These are phyloP conservation scores for Diachasma alloeum DNA, from an alignment of 1,140 invertebrate species.

Conservation along the genomic window DNA sequence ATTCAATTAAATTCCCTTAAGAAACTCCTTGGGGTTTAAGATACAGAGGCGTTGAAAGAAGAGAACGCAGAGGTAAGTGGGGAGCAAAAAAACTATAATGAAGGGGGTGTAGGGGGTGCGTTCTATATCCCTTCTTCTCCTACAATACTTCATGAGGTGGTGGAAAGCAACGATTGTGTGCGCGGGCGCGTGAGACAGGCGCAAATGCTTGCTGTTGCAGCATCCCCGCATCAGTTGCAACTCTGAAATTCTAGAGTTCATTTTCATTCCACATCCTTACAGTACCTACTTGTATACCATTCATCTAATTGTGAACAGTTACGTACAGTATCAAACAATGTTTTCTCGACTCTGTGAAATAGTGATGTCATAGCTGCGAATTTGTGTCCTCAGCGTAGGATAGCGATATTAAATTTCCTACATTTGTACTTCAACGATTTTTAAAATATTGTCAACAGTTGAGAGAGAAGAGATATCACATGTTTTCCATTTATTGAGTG, in stretches of 20 bases:
- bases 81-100: constrained; percentile 29
- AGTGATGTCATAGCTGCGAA: background rate
- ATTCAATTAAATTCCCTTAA: constrained; percentile 58
- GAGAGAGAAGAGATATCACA: background rate
- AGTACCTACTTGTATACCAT: background rate
- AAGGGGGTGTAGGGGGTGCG: background rate
- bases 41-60: constrained; percentile 52
- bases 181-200: constrained; percentile 56
- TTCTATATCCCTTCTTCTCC: background rate
- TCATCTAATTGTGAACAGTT: background rate
- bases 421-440: too few species aligned
- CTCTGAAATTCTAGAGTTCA: constrained; percentile 58
- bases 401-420: too few species aligned
- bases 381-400: background rate
- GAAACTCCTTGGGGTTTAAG: constrained; percentile 57
- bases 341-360: background rate
- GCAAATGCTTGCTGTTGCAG: constrained; percentile 58
- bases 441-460: background rate
- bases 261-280: constrained; percentile 24
- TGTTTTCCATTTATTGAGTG: background rate
- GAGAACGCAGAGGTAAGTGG: constrained; percentile 17
- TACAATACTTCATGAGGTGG: constrained; percentile 14
- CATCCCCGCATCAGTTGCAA: constrained; percentile 61
- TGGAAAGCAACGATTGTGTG: constrained; percentile 41
- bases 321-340: background rate